A percentile compares a stretch with the other conserved stretches of the same genome.
Evolutionary conservation across 2,797 vertebrate genomes (phyloP).

Genomic region (Botia almorhae): DNA sequence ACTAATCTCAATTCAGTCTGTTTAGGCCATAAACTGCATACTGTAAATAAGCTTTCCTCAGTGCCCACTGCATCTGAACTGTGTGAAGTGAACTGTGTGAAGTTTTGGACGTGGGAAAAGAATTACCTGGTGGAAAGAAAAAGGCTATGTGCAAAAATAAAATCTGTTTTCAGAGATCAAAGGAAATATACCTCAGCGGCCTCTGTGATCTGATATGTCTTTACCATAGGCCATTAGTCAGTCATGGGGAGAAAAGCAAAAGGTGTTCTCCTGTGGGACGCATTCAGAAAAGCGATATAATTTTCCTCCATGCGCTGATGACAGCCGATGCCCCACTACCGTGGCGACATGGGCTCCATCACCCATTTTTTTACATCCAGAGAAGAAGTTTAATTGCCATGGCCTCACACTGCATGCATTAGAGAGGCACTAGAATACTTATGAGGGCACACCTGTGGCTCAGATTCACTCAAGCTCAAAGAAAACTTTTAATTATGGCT

Average conservation of each 20-base stretch:
- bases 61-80: background rate
- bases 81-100: background rate
- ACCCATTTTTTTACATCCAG: constrained; percentile 57
- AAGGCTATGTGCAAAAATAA: constrained; percentile 15
- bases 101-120: constrained; percentile 11
- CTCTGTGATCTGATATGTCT: constrained; percentile 45
- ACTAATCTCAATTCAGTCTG: constrained; percentile 18
- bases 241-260: constrained; percentile 47
- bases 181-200: constrained; percentile 42
- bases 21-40: background rate
- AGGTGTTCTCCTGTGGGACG: constrained; percentile 36
- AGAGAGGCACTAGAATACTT: constrained; percentile 57
- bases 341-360: constrained; percentile 36
- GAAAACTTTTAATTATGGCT: constrained; percentile 66
- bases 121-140: constrained; percentile 27
- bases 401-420: constrained; percentile 40
- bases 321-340: constrained; percentile 22
- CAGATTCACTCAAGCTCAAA: constrained; percentile 56
- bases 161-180: constrained; percentile 42
- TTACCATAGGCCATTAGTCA: constrained; percentile 59
- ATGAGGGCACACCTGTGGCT: constrained; percentile 53
- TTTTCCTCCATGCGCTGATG: constrained; percentile 35
- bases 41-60: background rate
- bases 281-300: constrained; percentile 44
- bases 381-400: constrained; percentile 51